Evolutionary conservation across 1,140 invertebrate species (phyloP).

Genomic region (Drosophila parabipectinata): DNA sequence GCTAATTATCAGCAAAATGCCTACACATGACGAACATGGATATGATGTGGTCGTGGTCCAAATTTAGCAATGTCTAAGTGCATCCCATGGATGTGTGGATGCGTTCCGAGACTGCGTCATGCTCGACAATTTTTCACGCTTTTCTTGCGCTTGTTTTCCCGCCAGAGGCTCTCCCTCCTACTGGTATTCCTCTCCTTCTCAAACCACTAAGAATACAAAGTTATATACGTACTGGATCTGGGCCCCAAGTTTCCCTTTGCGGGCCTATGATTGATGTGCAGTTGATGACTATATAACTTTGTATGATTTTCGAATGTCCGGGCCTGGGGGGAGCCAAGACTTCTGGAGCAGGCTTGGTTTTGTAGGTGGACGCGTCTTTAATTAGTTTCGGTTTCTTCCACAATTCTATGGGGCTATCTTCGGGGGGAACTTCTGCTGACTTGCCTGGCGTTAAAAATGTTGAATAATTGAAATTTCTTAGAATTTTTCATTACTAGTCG

Average conservation of each 20-base stretch:
- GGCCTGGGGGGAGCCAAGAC: conserved; percentile 2
- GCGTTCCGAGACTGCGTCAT: conserved; percentile 67
- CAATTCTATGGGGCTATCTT: conserved; percentile 9
- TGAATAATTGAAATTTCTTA: conserved; percentile 80
- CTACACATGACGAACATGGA: conserved; percentile 63
- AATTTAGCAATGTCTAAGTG: conserved; percentile 74
- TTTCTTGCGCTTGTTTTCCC: conserved; percentile 57
- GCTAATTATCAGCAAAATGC: conserved; percentile 81
- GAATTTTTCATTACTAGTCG: conserved; percentile 72
- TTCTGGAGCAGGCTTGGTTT: conserved; percentile 38
- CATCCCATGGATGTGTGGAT: conserved; percentile 51
- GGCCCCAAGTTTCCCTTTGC: conserved; percentile 49
- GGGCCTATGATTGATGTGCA: conserved; percentile 79
- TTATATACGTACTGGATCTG: conserved; percentile 17
- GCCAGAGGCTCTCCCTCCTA: conserved; percentile 9
- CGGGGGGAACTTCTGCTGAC: conserved; percentile 39
- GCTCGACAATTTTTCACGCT: conserved; percentile 81
- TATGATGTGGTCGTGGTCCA: conserved; percentile 43
- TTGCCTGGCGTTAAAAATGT: conserved; percentile 80
- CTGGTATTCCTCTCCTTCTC: background rate
- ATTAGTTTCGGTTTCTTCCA: conserved; percentile 64
- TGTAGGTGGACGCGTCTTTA: conserved; percentile 80
- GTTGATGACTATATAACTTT: conserved; percentile 82
- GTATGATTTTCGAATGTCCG: conserved; percentile 68
- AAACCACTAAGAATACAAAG: conserved; percentile 36